These are phyloP conservation scores for Macrosteles quadrilineatus DNA, from an alignment of 1,140 invertebrate genomes.

Conservation along the genomic window DNA sequence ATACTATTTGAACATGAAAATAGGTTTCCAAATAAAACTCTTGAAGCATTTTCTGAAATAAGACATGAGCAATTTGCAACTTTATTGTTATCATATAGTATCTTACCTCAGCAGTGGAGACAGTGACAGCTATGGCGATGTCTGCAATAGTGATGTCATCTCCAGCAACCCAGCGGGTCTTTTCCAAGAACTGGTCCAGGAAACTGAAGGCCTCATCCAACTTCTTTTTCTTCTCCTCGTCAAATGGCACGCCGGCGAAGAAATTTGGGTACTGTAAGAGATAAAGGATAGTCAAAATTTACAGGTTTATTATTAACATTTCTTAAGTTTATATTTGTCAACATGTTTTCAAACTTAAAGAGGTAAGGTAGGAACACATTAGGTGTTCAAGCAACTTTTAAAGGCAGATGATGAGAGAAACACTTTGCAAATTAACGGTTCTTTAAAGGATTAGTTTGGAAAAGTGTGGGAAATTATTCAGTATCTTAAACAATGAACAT, in stretches of 20 bases:
- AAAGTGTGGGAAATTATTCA: too few species aligned
- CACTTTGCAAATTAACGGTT: too few species aligned
- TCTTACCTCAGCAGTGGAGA: constrained; percentile 65
- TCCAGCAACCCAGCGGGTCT: constrained; percentile 64
- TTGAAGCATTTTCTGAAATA: too few species aligned
- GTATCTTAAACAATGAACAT: too few species aligned
- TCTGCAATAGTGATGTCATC: constrained; percentile 73
- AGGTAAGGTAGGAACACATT: background rate
- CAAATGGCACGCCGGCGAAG: constrained; percentile 62
- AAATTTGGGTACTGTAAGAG: constrained; percentile 67
- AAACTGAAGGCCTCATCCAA: constrained; percentile 63
- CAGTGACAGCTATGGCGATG: constrained; percentile 58
- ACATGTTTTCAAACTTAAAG: background rate
- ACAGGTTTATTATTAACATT: constrained; percentile 28
- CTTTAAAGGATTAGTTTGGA: too few species aligned
- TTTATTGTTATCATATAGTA: too few species aligned
- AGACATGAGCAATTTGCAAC: too few species aligned
- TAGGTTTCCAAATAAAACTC: too few species aligned
- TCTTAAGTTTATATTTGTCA: constrained; percentile 41
- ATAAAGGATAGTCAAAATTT: constrained; percentile 19
- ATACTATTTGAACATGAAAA: too few species aligned
- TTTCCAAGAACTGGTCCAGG: constrained; percentile 68
- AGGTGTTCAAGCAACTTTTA: constrained; percentile 5
- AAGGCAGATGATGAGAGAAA: too few species aligned
- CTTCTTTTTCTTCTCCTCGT: constrained; percentile 64